These are phyloP conservation scores for Acanthopleura granulata DNA, from an alignment of 2,888 invertebrate species.

Conservation along the genomic window DNA sequence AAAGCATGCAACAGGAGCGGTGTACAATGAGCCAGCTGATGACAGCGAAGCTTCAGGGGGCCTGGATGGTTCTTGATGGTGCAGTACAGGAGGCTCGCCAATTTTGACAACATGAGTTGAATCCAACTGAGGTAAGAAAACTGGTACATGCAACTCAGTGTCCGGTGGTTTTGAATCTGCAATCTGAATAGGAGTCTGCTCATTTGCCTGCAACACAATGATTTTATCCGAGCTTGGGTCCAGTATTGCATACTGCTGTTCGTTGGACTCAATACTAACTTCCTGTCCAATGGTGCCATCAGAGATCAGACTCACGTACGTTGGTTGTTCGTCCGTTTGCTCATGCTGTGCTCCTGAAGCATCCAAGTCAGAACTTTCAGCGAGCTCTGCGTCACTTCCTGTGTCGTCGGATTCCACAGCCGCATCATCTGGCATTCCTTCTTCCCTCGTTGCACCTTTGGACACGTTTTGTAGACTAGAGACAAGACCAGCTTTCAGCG, in stretches of 20 bases:
- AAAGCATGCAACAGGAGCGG: neutral
- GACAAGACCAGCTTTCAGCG: constrained; percentile 40
- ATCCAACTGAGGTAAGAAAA: neutral
- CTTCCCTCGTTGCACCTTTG: constrained; percentile 24
- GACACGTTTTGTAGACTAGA: constrained; percentile 21
- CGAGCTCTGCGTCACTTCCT: neutral
- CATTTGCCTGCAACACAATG: neutral
- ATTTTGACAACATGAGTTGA: neutral
- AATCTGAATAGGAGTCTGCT: neutral
- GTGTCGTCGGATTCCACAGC: constrained; percentile 21
- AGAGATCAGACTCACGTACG: neutral
- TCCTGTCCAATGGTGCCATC: neutral
- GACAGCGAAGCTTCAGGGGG: neutral
- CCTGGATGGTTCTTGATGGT: neutral
- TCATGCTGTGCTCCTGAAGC: constrained; percentile 25
- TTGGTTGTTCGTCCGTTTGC: constrained; percentile 23
- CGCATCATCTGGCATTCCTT: constrained; percentile 30
- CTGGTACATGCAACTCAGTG: neutral
- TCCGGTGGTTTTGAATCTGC: neutral
- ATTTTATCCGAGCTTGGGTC: neutral
- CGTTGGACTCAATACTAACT: neutral
- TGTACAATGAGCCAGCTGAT: neutral
- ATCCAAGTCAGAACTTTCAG: constrained; percentile 7
- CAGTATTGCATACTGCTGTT: neutral
- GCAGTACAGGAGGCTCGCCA: neutral